These are phyloP conservation scores for Pasiphila rectangulata DNA, from an alignment of 2,888 invertebrate genomes.

Conservation along the genomic window DNA sequence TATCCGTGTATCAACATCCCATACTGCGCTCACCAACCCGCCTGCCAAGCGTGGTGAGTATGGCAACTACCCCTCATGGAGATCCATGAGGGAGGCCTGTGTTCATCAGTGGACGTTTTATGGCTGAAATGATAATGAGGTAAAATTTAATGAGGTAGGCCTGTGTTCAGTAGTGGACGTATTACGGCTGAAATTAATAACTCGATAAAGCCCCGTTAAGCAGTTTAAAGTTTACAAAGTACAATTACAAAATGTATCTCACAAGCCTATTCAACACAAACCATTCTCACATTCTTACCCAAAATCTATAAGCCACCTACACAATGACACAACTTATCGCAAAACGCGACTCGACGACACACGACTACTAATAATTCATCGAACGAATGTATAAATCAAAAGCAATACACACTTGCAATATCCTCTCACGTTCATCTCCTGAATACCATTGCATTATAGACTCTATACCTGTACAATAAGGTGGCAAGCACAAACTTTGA, in stretches of 20 bases:
- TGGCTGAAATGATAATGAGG: too few relatives aligned
- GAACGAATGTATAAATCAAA: constrained; percentile 77
- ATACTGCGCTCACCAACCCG: too few relatives aligned
- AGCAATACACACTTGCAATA: constrained; percentile 52
- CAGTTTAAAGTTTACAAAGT: background rate
- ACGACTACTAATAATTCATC: constrained; percentile 71
- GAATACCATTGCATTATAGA: constrained; percentile 26
- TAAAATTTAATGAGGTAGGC: too few relatives aligned
- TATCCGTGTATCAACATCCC: too few relatives aligned
- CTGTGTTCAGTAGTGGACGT: too few relatives aligned
- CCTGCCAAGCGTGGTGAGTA: too few relatives aligned
- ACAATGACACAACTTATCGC: constrained; percentile 50
- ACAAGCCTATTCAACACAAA: background rate
- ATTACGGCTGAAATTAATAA: too few relatives aligned
- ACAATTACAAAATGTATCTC: background rate
- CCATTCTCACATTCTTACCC: constrained; percentile 13
- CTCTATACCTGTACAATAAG: constrained; percentile 27
- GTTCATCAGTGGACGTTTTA: too few relatives aligned
- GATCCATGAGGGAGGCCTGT: too few relatives aligned
- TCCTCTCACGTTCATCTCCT: constrained; percentile 8
- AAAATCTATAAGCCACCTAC: constrained; percentile 25
- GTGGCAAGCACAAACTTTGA: constrained; percentile 22
- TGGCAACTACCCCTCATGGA: too few relatives aligned
- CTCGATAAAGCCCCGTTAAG: too few relatives aligned
- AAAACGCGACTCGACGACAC: constrained; percentile 61